Evolutionary conservation across 2,888 invertebrate genomes (phyloP), one percentile per base, ranked within the genome.

Genomic region (Perizoma flavofasciatum): DNA sequence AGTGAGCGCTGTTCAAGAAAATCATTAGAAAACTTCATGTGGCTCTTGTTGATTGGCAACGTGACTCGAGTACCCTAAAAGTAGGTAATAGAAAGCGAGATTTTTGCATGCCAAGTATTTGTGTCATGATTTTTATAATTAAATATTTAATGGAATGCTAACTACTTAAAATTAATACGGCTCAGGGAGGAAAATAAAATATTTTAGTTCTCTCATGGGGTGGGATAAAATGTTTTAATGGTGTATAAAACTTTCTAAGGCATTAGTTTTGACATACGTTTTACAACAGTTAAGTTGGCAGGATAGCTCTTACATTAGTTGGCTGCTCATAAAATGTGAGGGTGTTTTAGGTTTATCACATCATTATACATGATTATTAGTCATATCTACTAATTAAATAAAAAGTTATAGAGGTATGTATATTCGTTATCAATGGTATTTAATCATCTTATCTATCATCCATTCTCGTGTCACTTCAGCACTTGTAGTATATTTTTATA

Each of bases 131-230:
- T n/a, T n/a, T n/a, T n/a, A n/a, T n/a, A n/a, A n/a, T 22, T 22
- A 22, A 22, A 22, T 22, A 22, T 2, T 22, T 22, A 22, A 22
- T 22, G 22, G 22, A 22, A 22, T 22, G 22, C 22, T 22, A 22
- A 22, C 3, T 22, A 22, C 22, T n/a, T n/a, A n/a, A n/a, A n/a
- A 78, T 86, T 86, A 83, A 87, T 86, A 81, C 75, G 83, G 81
- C 79, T 71, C 56, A 62, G 59, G 78, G 75, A 74, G 75, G 75
- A 70, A 74, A 70, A 68, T 67, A 65, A 45, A 59, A 52, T 55
- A 63, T 68, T 55, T 51, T 45, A 45, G 11, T 49, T 53, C 4
- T 45, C 32, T 48, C 51, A 63, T 51, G 39, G 39, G 47, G 22
- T 48, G 8, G 40, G 34, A 32, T 49, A 50, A 43, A 50, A 54